Evolutionary conservation across 1,140 invertebrate species (phyloP), one percentile per base, ranked within the genome.

Genomic region (Euglossa dilemma): DNA sequence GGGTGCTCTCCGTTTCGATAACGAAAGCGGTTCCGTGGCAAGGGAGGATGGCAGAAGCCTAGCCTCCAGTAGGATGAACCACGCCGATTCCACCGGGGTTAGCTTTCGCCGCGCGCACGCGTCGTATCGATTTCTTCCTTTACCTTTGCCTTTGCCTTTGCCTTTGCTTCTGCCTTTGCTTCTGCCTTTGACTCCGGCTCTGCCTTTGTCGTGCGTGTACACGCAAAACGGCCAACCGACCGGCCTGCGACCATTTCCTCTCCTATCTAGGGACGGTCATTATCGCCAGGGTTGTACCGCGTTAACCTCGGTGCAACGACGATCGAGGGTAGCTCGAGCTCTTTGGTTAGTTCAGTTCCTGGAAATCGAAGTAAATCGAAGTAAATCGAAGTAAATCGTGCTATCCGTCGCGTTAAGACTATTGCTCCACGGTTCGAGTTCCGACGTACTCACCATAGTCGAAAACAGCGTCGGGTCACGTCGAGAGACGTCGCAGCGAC

Each of bases 51-150:
- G 57, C 16, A 54, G 64, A 70, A 77, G 20, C 64, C 54, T 61
- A 61, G 59, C 28, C 50, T 69, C 50, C 20, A 52, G 76, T 47
- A 74, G 83, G 63, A 74, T 63, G 83, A 80, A 80, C 82, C 50
- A 80, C 67, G 66, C 63, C 59, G 82, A 66, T 84, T 84, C 45
- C 23, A 73, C 11, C 78, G 56, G 64, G 59, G 78, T 59, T 81
- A 56, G 43, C 9, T 76, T 6, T 12, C 7, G 6, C 18, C 16
- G 28, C 85, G 89, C 91, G 91, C 91, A 91, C 72, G 89, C 90
- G 91, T 86, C 81, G 73, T 87, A 92, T 92, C 85, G 91, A 92
- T 92, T 91, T 91, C 85, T 85, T 84, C 64, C 73, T 50, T 66
- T 67, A 71, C 79, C 69, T 80, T 77, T 77, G 36, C 59, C 47